phyloP scores from a whole-genome alignment of 2,113 vertebrate species.

The Scomber japonicus region DNA sequence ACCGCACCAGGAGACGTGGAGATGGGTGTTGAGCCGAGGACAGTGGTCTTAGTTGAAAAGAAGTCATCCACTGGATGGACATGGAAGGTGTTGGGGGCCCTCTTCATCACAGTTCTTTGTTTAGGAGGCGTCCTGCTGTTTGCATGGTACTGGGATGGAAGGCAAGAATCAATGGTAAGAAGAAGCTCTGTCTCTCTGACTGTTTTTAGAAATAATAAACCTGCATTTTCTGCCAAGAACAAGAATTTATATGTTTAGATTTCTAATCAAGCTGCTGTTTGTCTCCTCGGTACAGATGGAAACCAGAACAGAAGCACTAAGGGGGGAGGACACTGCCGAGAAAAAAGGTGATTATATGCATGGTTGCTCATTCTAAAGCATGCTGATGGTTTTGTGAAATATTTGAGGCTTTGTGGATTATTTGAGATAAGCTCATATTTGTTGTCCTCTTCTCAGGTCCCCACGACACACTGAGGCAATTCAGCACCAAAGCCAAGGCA shows the following conservation, averaged over 20 bases:
- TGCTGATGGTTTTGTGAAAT: not conserved
- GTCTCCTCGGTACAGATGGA: slow-evolving; percentile 16
- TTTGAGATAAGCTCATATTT: slow-evolving; percentile 38
- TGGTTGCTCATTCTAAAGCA: not conserved
- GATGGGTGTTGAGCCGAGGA: slow-evolving; percentile 45
- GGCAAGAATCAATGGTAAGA: slow-evolving; percentile 49
- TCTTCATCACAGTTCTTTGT: slow-evolving; percentile 57
- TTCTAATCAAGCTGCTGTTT: not conserved
- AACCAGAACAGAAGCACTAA: slow-evolving; percentile 26
- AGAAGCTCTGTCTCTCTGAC: not conserved
- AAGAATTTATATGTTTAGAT: not conserved
- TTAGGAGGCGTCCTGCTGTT: slow-evolving; percentile 57
- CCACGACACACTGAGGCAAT: slow-evolving; percentile 61
- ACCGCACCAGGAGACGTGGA: slow-evolving; percentile 69
- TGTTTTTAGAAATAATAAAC: not conserved
- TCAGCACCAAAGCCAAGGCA: slow-evolving; percentile 77
- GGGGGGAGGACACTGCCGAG: not conserved
- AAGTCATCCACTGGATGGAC: slow-evolving; percentile 56
- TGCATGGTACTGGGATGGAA: slow-evolving; percentile 52
- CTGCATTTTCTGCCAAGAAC: not conserved
- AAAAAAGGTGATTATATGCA: slow-evolving; percentile 59
- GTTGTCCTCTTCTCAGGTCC: slow-evolving; percentile 54
- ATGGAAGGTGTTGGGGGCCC: slow-evolving; percentile 56
- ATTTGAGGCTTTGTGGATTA: slow-evolving; percentile 4
- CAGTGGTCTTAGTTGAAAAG: slow-evolving; percentile 63